A percentile compares a stretch with the other conserved stretches of the same genome.
These are phyloP conservation scores for Aplochiton taeniatus DNA, from an alignment of 2,797 vertebrate genomes.

Conservation along the genomic window DNA sequence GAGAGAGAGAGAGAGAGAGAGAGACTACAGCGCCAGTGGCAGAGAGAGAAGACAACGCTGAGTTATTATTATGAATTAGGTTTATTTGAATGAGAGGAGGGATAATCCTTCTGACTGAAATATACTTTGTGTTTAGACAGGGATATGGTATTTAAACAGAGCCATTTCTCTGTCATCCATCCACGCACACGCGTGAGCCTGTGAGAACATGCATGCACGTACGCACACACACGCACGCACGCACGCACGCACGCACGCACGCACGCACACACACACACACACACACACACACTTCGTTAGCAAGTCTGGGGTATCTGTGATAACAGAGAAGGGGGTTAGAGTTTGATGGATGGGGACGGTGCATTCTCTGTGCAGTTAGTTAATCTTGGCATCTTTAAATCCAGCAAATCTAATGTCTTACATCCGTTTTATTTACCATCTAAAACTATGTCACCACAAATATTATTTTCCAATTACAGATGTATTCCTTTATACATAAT, in stretches of 20 bases:
- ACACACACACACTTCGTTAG: constrained; percentile 26
- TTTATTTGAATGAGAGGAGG: constrained; percentile 67
- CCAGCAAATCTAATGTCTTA: no score
- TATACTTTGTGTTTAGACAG: constrained; percentile 71
- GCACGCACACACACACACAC: constrained; percentile 20
- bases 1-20: constrained; percentile 12
- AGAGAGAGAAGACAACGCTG: constrained; percentile 29
- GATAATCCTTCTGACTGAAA: constrained; percentile 64
- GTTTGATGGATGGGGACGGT: no score
- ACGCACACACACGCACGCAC: not conserved
- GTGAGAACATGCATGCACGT: constrained; percentile 20
- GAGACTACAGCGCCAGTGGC: not conserved
- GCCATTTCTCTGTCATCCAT: constrained; percentile 54
- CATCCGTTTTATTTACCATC: no score
- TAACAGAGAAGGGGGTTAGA: no score
- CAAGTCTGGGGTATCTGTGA: not conserved
- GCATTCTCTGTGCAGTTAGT: no score
- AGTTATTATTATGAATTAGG: constrained; percentile 58
- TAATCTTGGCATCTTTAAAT: no score
- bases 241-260: constrained; percentile 5
- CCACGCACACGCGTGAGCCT: constrained; percentile 9
- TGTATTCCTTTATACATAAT: not conserved
- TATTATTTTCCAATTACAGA: not conserved
- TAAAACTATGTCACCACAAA: no score
- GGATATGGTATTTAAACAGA: constrained; percentile 73